Percentiles rank a stretch among this genome's conserved stretches.
Conservation (phyloP, 92 coral and sea anemone genomes). For the Heteractis magnifica region DNA sequence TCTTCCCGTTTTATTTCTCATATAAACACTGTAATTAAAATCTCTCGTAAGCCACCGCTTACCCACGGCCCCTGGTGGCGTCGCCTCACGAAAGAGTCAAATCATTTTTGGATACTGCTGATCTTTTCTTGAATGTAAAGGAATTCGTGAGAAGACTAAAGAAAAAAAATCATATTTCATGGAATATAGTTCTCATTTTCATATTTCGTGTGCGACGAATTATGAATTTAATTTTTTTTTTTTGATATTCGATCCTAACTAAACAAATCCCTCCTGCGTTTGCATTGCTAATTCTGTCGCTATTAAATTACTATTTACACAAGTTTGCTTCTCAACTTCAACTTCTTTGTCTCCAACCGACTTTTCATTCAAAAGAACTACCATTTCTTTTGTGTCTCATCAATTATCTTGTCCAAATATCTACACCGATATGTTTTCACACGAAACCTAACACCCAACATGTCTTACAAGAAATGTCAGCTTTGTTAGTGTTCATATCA, state of each 20-base stretch:
- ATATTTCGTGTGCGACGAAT: too few relatives aligned
- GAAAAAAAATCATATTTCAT: too few relatives aligned
- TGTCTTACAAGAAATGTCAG: neutral
- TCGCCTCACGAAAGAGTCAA: too few relatives aligned
- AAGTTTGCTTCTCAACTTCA: slow-evolving; percentile 22
- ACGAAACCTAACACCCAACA: slow-evolving; percentile 7
- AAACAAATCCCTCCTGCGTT: neutral
- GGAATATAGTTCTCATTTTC: too few relatives aligned
- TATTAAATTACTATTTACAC: slow-evolving; percentile 16
- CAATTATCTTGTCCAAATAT: neutral
- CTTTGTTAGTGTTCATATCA: neutral
- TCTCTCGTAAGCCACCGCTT: too few relatives aligned
- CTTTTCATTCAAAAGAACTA: neutral
- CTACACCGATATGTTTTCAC: slow-evolving; percentile 14
- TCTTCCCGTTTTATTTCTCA: too few relatives aligned
- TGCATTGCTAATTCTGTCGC: neutral
- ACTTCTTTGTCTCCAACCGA: slow-evolving; percentile 15
- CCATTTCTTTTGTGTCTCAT: neutral
- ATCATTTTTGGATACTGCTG: too few relatives aligned
- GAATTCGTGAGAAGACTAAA: too few relatives aligned
- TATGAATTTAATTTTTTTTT: neutral
- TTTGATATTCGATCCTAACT: neutral
- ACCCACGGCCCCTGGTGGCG: too few relatives aligned
- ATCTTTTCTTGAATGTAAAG: too few relatives aligned
- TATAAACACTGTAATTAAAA: too few relatives aligned